phyloP scores from a whole-genome alignment of 2,888 invertebrate species.

The Taphrorychus bicolor region DNA sequence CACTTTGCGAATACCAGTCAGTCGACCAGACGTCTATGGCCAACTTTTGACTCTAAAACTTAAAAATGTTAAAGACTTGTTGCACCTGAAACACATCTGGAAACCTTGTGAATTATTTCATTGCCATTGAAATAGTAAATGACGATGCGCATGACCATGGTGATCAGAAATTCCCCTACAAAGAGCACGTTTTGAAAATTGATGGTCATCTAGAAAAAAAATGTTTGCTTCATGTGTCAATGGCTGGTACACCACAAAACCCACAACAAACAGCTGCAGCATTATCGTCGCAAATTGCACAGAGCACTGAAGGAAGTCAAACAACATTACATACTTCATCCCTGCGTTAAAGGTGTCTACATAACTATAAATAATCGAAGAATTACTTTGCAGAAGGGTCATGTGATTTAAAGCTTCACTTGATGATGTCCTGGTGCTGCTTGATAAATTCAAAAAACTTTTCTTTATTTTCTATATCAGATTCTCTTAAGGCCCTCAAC shows the following conservation, averaged over 20 bases:
- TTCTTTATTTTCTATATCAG: not conserved
- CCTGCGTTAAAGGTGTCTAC: constrained; percentile 43
- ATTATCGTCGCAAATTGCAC: constrained; percentile 45
- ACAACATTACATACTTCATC: constrained; percentile 45
- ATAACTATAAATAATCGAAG: constrained; percentile 35
- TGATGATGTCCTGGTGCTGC: constrained; percentile 40
- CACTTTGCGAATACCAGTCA: constrained; percentile 26
- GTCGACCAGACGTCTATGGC: constrained; percentile 30
- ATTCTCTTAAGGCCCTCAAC: not conserved
- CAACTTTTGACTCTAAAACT: constrained; percentile 29
- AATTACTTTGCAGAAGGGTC: not conserved
- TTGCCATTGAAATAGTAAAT: constrained; percentile 40
- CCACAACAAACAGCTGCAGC: constrained; percentile 43
- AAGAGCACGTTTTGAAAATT: constrained; percentile 35
- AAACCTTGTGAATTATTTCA: constrained; percentile 34
- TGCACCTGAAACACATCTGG: not conserved
- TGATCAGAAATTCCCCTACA: constrained; percentile 33
- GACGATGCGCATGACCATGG: constrained; percentile 35
- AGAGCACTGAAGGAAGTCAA: constrained; percentile 47
- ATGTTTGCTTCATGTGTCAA: not conserved
- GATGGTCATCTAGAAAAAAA: constrained; percentile 36
- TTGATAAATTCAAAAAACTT: constrained; percentile 22
- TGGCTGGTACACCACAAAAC: not conserved
- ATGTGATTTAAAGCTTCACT: too few relatives aligned
- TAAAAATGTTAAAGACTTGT: not conserved